A percentile compares a stretch with the other conserved stretches of the same genome.
Conservation (phyloP, 2,113 vertebrate species). For the Chaetodon auriga region DNA sequence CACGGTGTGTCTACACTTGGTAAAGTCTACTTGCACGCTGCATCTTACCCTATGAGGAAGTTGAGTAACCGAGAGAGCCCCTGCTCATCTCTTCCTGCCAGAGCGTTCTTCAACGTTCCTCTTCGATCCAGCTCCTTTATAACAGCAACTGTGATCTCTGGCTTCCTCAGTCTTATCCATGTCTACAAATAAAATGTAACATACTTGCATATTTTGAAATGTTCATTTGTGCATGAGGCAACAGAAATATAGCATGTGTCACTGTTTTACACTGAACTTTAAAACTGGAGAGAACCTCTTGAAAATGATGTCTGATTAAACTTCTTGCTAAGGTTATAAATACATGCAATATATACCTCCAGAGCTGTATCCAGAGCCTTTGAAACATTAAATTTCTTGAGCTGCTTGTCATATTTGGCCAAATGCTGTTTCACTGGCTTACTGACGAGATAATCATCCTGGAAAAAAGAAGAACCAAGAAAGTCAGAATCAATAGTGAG, state of each 20-base stretch:
- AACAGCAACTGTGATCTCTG: slow-evolving; percentile 92
- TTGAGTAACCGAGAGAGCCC: slow-evolving; percentile 88
- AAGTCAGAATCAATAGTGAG: background rate
- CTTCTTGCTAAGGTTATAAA: background rate
- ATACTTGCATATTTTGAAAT: background rate
- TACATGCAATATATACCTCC: slow-evolving; percentile 80
- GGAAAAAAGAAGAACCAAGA: slow-evolving; percentile 38
- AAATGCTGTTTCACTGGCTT: slow-evolving; percentile 88
- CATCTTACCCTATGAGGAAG: slow-evolving; percentile 91
- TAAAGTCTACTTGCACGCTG: background rate
- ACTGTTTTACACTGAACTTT: background rate
- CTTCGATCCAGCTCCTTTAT: slow-evolving; percentile 94
- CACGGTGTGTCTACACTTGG: background rate
- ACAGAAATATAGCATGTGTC: background rate
- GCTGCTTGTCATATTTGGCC: slow-evolving; percentile 90
- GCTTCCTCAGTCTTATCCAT: slow-evolving; percentile 81
- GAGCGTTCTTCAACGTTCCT: slow-evolving; percentile 93
- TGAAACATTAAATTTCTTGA: slow-evolving; percentile 93
- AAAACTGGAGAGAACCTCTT: background rate
- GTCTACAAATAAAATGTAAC: slow-evolving; percentile 75
- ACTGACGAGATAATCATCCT: slow-evolving; percentile 95
- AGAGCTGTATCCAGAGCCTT: slow-evolving; percentile 94
- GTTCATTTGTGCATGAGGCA: background rate
- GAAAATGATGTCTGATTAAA: background rate
- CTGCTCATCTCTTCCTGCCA: slow-evolving; percentile 94